Evolutionary conservation across 2,888 invertebrate genomes (phyloP).

Genomic region (Sphinx pinastri): DNA sequence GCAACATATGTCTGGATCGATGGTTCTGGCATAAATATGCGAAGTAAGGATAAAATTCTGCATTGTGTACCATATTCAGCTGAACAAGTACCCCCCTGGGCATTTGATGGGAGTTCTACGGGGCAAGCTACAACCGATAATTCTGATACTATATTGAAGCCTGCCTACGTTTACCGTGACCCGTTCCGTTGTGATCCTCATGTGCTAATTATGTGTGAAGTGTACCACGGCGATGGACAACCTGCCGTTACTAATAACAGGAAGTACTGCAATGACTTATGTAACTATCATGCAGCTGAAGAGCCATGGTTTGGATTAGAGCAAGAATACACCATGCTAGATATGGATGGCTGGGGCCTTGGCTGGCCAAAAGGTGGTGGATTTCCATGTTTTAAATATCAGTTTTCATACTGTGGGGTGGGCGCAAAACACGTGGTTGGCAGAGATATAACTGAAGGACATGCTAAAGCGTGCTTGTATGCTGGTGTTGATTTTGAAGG

Average conservation of each 20-base stretch:
- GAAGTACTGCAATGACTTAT: slow-evolving; percentile 87
- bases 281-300: slow-evolving; percentile 86
- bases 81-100: slow-evolving; percentile 89
- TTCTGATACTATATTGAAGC: slow-evolving; percentile 94
- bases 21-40: slow-evolving; percentile 88
- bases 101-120: slow-evolving; percentile 96
- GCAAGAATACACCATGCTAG: slow-evolving; percentile 95
- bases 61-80: slow-evolving; percentile 85
- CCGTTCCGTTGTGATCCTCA: slow-evolving; percentile 95
- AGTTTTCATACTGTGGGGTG: slow-evolving; percentile 95
- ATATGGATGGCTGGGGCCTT: slow-evolving; percentile 93
- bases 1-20: slow-evolving; percentile 92
- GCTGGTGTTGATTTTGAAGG: slow-evolving; percentile 96
- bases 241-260: slow-evolving; percentile 90
- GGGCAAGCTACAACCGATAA: slow-evolving; percentile 92
- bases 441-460: slow-evolving; percentile 96
- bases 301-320: slow-evolving; percentile 97
- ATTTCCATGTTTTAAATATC: slow-evolving; percentile 94
- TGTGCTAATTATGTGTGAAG: slow-evolving; percentile 93
- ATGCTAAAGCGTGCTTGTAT: slow-evolving; percentile 91
- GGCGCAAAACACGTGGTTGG: slow-evolving; percentile 97
- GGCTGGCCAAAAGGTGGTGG: slow-evolving; percentile 98
- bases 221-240: slow-evolving; percentile 88
- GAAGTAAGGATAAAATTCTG: slow-evolving; percentile 87
- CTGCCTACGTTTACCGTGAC: slow-evolving; percentile 94